These are phyloP conservation scores for Leptinotarsa lineolata DNA, from an alignment of 1,140 invertebrate genomes.

Conservation along the genomic window DNA sequence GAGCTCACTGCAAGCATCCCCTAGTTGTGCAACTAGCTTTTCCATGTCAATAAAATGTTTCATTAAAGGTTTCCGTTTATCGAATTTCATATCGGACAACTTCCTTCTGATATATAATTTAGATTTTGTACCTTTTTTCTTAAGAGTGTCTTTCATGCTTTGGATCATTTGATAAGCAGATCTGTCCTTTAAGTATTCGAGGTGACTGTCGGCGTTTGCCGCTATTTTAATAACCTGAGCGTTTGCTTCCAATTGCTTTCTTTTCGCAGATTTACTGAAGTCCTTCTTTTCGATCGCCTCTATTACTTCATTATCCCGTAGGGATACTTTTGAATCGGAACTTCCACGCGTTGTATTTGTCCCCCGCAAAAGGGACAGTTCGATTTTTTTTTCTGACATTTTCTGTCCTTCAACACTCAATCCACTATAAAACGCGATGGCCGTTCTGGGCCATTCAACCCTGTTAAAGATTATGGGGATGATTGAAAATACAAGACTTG, in stretches of 20 bases:
- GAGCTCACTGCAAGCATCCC: constrained; percentile 18
- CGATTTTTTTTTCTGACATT: too few species aligned
- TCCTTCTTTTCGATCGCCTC: too few species aligned
- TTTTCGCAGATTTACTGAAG: background rate
- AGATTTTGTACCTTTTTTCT: constrained; percentile 19
- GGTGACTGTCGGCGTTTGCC: too few species aligned
- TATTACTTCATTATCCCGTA: too few species aligned
- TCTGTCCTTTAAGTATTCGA: background rate
- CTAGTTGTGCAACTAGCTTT: constrained; percentile 26
- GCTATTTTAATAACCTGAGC: too few species aligned
- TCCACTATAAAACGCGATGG: too few species aligned
- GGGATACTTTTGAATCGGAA: background rate
- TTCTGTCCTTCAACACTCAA: too few species aligned
- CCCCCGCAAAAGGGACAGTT: too few species aligned
- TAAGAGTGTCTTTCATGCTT: constrained; percentile 23
- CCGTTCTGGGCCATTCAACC: too few species aligned
- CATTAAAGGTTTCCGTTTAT: background rate
- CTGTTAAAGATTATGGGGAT: too few species aligned
- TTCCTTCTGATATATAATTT: constrained; percentile 10
- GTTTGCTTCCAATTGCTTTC: too few species aligned
- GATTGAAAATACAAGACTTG: too few species aligned
- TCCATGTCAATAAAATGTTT: constrained; percentile 21
- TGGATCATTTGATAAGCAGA: background rate
- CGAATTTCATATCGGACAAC: constrained; percentile 9
- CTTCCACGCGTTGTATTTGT: background rate